phyloP scores from a whole-genome alignment of 2,797 vertebrate genomes.

The Parauchenoglanis punctatus region DNA sequence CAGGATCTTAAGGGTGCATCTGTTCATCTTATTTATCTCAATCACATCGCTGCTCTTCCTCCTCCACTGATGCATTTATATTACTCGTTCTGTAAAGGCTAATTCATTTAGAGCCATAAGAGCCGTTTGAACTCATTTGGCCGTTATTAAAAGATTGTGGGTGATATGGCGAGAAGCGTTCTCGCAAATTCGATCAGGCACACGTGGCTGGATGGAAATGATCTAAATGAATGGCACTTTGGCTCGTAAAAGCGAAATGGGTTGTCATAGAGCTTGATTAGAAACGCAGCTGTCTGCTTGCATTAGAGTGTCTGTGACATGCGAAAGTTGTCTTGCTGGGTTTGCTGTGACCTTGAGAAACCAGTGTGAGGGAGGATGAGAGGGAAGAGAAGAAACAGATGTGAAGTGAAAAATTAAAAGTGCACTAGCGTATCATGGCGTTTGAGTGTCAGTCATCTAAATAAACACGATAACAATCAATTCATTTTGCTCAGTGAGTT shows the following conservation, averaged over 20 bases:
- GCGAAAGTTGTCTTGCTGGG: slow-evolving; percentile 34
- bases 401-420: not conserved
- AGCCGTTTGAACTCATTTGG: slow-evolving; percentile 48
- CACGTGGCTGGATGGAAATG: slow-evolving; percentile 58
- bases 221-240: slow-evolving; percentile 55
- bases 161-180: slow-evolving; percentile 46
- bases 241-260: slow-evolving; percentile 50
- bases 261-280: slow-evolving; percentile 55
- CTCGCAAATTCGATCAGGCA: slow-evolving; percentile 58
- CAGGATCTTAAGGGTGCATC: slow-evolving; percentile 31
- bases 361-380: not conserved
- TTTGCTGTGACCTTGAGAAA: slow-evolving; percentile 40
- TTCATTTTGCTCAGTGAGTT: not conserved
- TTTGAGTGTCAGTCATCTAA: not conserved
- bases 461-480: not conserved
- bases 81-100: slow-evolving; percentile 42
- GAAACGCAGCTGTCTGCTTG: slow-evolving; percentile 57
- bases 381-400: not conserved
- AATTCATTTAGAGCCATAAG: slow-evolving; percentile 51
- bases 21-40: slow-evolving; percentile 37
- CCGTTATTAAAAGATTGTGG: slow-evolving; percentile 59
- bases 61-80: slow-evolving; percentile 54
- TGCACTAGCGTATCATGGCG: not conserved
- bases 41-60: slow-evolving; percentile 30
- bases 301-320: slow-evolving; percentile 57